Evolutionary conservation across 2,797 vertebrate genomes (phyloP).

Genomic region (Sebastes matsubarae): DNA sequence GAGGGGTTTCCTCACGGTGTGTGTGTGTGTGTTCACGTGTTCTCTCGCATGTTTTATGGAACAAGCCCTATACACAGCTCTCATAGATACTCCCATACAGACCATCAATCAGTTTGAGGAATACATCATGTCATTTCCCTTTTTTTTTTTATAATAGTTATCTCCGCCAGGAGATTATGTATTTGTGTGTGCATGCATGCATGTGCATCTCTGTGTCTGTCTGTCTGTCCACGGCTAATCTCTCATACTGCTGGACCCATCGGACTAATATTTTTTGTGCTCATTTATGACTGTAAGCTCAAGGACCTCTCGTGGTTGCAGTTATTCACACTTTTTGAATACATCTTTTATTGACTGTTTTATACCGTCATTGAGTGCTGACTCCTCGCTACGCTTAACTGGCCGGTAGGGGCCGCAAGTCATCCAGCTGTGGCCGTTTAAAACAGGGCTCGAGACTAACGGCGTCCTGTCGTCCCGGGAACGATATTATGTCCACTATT

Average conservation of each 20-base stretch:
- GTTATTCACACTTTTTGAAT: neutral
- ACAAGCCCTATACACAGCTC: neutral
- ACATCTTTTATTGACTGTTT: neutral
- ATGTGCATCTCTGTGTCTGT: neutral
- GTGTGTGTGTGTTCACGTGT: neutral
- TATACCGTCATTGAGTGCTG: neutral
- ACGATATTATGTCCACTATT: neutral
- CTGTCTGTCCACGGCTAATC: neutral
- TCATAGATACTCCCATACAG: neutral
- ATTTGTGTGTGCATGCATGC: neutral
- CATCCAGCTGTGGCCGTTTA: neutral
- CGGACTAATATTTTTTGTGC: neutral
- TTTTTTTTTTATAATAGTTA: neutral
- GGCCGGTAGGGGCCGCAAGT: neutral
- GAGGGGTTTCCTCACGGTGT: neutral
- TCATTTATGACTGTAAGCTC: neutral
- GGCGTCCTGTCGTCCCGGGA: fast-evolving
- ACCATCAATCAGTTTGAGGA: neutral
- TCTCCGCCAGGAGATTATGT: neutral
- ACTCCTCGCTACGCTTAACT: neutral
- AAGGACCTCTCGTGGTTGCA: no score
- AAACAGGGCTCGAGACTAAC: neutral
- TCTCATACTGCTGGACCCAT: neutral
- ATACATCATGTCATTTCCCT: neutral
- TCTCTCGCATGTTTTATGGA: slow-evolving; percentile 15